Base-by-base conservation (phyloP, 2,888 invertebrate species). In the Hirtodrosophila trivittata region DNA sequence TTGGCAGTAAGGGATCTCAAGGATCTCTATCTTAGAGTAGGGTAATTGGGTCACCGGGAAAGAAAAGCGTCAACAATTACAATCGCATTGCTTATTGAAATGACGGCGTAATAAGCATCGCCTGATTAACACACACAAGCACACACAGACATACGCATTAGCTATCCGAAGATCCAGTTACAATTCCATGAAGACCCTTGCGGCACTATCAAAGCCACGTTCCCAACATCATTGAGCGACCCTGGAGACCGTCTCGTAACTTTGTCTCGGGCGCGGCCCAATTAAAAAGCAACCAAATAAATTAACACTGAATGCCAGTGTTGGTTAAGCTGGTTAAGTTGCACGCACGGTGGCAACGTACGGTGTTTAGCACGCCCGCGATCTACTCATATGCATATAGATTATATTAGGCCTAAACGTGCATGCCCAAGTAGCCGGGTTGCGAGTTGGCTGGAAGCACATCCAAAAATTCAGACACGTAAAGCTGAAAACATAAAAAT, bases 401-500 rank as follows among this genome's bases (percentile, higher is more conserved):
- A 45, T 42, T 38, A 35, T 45, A 3, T 21, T 50, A 16, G 47
- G 49, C 38, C 26, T n/a, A 26, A 21, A 45, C n/a, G n/a, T n/a
- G n/a, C n/a, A 14, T 10, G n/a, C 10, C 6, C 21, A 50, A 35
- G 32, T 59, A 26, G 37, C 37, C 60, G 41, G 28, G 28, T 18
- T 58, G 59, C 32, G 26, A 14, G 14, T 43, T 28, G 21, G 10
- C 18, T 25, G 30, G 13, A 13, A 16, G 7, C 16, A 35, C 18
- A 42, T 75, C 60, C 63, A 32, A 39, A 63, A 81, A 58, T 80
- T 81, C 58, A 74, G 51, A 75, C 88, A 88, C 87, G 87, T 88
- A 88, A 77, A 57, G 33, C 33, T 77, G 55, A 58, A 71, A 80
- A 83, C 86, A 88, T 88, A 86, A 87, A 88, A 86, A 60, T 86